Conservation (phyloP, 2,888 invertebrate species). For the Eupithecia insigniata region DNA sequence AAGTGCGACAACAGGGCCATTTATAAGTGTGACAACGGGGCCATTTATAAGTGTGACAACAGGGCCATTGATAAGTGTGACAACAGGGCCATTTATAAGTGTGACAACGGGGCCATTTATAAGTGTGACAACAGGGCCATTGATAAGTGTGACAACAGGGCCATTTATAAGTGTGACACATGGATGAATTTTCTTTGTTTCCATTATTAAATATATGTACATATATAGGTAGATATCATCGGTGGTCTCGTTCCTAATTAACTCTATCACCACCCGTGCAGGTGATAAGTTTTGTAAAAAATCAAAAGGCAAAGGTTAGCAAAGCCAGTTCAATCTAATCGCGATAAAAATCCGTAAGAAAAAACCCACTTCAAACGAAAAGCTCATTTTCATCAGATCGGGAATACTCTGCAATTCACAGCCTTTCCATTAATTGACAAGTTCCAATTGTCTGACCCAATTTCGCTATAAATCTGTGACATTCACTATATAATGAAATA, state of each 20-base stretch:
- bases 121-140: no score
- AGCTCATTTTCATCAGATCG: slow-evolving; percentile 1
- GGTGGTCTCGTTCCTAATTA: neutral
- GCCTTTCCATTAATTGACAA: slow-evolving; percentile 25
- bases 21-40: no score
- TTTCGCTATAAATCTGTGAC: slow-evolving; percentile 18
- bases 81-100: no score
- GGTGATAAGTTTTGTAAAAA: neutral
- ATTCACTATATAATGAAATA: slow-evolving; percentile 1
- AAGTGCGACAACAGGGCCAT: no score
- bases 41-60: no score
- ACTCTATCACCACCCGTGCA: neutral
- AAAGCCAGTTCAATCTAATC: neutral
- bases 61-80: no score
- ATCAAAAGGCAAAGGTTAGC: neutral
- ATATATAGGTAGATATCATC: no score
- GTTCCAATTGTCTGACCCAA: slow-evolving; percentile 30
- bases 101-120: no score
- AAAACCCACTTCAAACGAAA: slow-evolving; percentile 1
- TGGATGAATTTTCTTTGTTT: no score
- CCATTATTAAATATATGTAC: no score
- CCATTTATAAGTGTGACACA: no score
- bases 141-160: no score
- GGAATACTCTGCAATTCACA: slow-evolving; percentile 19
- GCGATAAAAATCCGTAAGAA: neutral